phyloP scores from a whole-genome alignment of 2,797 vertebrate species.

The Hapalemur alaotrensis region DNA sequence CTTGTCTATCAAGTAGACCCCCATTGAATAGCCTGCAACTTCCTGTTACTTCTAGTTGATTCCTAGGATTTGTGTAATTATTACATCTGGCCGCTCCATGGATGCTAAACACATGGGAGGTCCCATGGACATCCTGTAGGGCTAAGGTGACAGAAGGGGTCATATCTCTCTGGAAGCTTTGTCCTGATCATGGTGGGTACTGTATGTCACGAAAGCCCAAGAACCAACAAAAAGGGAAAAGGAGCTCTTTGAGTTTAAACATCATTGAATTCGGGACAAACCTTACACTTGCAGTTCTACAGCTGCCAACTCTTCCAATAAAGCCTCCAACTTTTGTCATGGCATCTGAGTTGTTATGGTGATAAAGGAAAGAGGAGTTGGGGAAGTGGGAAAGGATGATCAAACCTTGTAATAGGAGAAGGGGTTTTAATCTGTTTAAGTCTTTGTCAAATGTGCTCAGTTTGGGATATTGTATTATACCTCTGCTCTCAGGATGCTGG shows the following conservation, averaged over 20 bases:
- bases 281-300: not conserved
- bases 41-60: not conserved
- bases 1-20: not conserved
- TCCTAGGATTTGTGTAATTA: not conserved
- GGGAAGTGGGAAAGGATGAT: not conserved
- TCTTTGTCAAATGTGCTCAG: not conserved
- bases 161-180: not conserved
- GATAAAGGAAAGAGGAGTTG: not conserved
- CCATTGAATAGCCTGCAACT: not conserved
- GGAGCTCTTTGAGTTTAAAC: not conserved
- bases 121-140: not conserved
- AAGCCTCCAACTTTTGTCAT: not conserved
- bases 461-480: not conserved
- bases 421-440: not conserved
- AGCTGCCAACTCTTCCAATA: not conserved
- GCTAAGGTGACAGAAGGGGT: not conserved
- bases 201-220: not conserved
- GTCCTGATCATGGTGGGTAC: not conserved
- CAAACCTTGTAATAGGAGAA: not conserved
- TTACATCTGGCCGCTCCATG: not conserved
- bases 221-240: not conserved
- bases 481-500: not conserved
- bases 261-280: not conserved
- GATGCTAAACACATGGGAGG: not conserved
- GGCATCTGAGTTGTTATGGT: not conserved